Conservation (phyloP, 2,113 vertebrate genomes). For the Anolis sagrei region DNA sequence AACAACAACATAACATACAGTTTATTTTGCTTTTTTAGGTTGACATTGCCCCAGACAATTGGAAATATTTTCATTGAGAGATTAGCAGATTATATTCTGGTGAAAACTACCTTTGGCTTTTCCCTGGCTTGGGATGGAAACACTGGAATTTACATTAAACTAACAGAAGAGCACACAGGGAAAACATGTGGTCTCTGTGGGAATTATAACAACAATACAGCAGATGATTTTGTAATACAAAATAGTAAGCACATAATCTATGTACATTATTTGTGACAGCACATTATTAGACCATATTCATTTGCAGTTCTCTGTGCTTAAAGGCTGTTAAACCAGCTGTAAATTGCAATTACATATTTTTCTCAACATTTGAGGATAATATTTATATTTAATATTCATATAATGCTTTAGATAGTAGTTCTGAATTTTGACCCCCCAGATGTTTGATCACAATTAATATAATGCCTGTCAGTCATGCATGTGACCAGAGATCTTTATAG, state of each 20-base stretch:
- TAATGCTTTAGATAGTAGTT: neutral
- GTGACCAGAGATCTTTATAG: neutral
- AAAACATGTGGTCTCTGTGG: conserved; percentile 93
- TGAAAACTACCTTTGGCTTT: conserved; percentile 97
- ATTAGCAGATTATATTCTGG: conserved; percentile 94
- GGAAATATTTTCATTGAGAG: conserved; percentile 92
- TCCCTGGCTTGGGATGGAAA: conserved; percentile 97
- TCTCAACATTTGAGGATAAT: neutral
- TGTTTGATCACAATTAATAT: neutral
- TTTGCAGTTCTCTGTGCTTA: conserved; percentile 23
- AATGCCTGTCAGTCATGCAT: neutral
- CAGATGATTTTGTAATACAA: conserved; percentile 89
- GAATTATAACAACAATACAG: conserved; percentile 91
- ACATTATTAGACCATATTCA: neutral
- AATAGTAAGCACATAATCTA: conserved; percentile 81
- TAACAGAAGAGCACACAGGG: conserved; percentile 91
- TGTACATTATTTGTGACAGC: conserved; percentile 14
- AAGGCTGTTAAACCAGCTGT: neutral
- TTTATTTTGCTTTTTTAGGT: conserved; percentile 75
- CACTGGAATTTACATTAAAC: conserved; percentile 94
- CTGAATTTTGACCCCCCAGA: neutral
- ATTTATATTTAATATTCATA: neutral
- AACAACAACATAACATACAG: neutral
- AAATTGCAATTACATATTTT: neutral
- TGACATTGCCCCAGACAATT: conserved; percentile 89